Conservation (phyloP, 2,888 invertebrate genomes). For the Rhogogaster chlorosoma region DNA sequence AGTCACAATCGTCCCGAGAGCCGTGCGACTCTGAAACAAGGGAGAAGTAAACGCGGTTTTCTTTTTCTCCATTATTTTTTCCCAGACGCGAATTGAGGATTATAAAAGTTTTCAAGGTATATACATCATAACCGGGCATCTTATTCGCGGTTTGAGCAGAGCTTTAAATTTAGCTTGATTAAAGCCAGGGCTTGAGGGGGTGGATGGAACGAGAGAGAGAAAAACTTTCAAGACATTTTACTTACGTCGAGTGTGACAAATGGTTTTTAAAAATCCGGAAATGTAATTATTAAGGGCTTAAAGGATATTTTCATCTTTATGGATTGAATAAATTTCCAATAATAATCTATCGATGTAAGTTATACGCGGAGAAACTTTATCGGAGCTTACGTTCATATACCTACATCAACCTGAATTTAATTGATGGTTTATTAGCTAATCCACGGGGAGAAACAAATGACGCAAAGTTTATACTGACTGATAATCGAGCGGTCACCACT, state of each 20-base stretch:
- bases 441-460: neutral
- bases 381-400: too few species aligned
- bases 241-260: neutral
- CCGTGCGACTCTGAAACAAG: too few species aligned
- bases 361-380: too few species aligned
- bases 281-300: neutral
- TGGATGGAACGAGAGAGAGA: neutral
- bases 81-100: neutral
- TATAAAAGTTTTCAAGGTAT: neutral
- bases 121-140: neutral
- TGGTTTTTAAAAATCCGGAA: neutral
- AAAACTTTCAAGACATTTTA: neutral
- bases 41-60: neutral
- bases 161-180: neutral
- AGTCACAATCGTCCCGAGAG: too few species aligned
- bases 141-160: neutral
- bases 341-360: too few species aligned
- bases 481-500: conserved; percentile 24
- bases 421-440: neutral
- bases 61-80: neutral
- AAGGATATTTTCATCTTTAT: neutral
- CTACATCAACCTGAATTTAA: neutral
- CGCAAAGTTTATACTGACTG: conserved; percentile 23
- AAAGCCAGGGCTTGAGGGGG: neutral
- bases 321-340: too few species aligned